Percentiles rank a stretch among this genome's conserved stretches.
phyloP scores from a whole-genome alignment of 2,797 vertebrate species.

The Scyliorhinus canicula region DNA sequence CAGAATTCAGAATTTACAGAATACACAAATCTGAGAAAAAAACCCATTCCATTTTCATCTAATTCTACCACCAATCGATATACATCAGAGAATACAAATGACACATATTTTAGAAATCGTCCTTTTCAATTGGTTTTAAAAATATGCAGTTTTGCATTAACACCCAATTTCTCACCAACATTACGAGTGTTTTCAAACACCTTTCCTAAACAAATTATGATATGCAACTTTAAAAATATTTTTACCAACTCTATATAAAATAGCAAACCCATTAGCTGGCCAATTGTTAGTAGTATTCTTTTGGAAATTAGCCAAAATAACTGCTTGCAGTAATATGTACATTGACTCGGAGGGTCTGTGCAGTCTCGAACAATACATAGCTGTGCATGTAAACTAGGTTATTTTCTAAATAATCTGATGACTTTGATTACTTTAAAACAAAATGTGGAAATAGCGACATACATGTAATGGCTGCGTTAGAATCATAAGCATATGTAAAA shows the following conservation, averaged over 20 bases:
- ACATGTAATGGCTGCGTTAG: background rate
- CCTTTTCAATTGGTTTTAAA: background rate
- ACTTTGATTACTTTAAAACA: background rate
- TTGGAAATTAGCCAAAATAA: background rate
- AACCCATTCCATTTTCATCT: background rate
- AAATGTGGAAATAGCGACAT: background rate
- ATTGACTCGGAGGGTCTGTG: background rate
- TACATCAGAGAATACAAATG: background rate
- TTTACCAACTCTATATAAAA: background rate
- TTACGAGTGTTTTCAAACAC: background rate
- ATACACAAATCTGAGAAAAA: background rate
- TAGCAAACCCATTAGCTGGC: background rate
- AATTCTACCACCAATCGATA: background rate
- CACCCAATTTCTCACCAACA: background rate
- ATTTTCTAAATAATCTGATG: background rate
- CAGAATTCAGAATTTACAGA: slow-evolving; percentile 6
- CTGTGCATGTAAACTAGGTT: background rate
- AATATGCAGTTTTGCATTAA: background rate
- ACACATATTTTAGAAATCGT: background rate
- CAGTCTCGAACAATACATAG: background rate
- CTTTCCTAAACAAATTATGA: background rate
- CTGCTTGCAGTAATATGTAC: background rate
- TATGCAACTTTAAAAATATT: background rate
- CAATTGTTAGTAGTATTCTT: background rate
- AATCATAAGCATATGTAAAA: background rate